Base-by-base conservation (phyloP, 2,113 vertebrate species). In the Heptranchias perlo region DNA sequence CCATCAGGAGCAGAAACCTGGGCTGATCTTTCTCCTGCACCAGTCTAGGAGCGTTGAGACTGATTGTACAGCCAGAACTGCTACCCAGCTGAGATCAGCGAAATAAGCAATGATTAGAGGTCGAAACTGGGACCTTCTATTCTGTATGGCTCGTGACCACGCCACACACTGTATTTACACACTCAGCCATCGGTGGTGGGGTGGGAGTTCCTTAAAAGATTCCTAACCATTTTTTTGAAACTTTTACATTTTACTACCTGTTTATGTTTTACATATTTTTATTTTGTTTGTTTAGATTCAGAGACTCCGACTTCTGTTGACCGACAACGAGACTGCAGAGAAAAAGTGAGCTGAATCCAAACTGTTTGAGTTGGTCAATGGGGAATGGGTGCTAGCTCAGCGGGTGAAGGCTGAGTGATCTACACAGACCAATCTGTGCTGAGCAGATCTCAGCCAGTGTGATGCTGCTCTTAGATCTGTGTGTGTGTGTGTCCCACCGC, bases 281-380 rank as follows among this genome's bases (percentile, higher is more conserved):
- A n/a, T n/a, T 39, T 62, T 2, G 69, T 58, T 87, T 97, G 96
- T 93, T 31, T 97, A 99, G 99, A 98, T 99, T 96, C 98, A 98
- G 96, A 98, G 98, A 96, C 97, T 99, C 69, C 98, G 98, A 65
- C 96, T 97, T 54, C 97, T 99, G 62, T 96, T 99, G 95, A 97
- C 97, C 31, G 97, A 97, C 96, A 97, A 97, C 1, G 98, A 99
- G 92, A 93, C 97, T 1, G 82, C 97, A 94, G 98, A 98, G 97
- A 99, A 98, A 97, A 99, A 98, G 99, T 99, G 97, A 7, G 47
- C 28, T 47, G 28, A 69, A 69, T 21, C 25, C 44, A 69, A 69
- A 67, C 10, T 49, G 16, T 95, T 52, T 16, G 62, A 69, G 52
- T 6, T 95, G 25, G 25, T 61, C 64, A 52, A 44, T 67, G 47